Conservation (phyloP, 2,797 vertebrate species). For the Tapirus indicus region DNA sequence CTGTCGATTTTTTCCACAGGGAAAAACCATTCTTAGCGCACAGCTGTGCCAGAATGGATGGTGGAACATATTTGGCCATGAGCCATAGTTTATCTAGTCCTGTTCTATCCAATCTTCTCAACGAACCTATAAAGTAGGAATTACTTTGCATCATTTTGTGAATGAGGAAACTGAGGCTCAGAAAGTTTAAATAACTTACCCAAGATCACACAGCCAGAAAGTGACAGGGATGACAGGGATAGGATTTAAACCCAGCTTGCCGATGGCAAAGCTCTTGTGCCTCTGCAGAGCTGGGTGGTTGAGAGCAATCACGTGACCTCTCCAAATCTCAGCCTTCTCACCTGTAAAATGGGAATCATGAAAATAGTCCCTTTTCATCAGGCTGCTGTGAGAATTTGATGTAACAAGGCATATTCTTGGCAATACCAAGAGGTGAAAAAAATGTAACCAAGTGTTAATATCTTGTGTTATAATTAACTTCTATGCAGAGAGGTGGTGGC, state of each 20-base stretch:
- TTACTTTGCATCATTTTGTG: background rate
- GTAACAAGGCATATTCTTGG: background rate
- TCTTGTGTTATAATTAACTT: background rate
- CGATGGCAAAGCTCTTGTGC: background rate
- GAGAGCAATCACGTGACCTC: background rate
- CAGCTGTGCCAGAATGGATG: background rate
- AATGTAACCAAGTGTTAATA: background rate
- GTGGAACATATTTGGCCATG: fast-evolving
- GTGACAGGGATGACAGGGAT: too few relatives aligned
- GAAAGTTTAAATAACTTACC: background rate
- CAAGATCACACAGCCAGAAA: background rate
- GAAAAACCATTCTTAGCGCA: background rate
- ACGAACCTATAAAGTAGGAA: background rate
- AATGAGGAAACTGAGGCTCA: background rate
- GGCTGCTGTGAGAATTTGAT: background rate
- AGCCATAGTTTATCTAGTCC: background rate
- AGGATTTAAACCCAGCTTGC: background rate
- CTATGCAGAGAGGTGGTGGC: background rate
- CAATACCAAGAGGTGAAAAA: background rate
- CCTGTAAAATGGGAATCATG: background rate
- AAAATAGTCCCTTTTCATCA: background rate
- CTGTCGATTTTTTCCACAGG: background rate
- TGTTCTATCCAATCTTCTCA: background rate
- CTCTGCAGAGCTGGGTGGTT: background rate
- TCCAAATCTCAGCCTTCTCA: background rate